A percentile compares a stretch with the other conserved stretches of the same genome.
phyloP scores from a whole-genome alignment of 2,113 vertebrate genomes.

The Chaetura pelagica region DNA sequence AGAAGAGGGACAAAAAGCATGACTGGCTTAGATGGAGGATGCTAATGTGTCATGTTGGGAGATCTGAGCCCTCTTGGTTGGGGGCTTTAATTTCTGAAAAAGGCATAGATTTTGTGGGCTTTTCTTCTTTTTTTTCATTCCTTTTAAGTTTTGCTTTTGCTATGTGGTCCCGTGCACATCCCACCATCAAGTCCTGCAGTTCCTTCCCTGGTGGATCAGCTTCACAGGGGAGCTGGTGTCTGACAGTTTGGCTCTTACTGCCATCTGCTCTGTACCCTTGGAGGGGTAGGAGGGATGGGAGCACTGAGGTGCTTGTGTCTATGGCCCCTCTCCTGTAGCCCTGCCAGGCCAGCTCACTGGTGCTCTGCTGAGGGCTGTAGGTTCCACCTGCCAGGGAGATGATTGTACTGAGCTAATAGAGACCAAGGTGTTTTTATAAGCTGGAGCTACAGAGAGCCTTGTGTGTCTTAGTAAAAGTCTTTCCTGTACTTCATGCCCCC shows the following conservation, averaged over 20 bases:
- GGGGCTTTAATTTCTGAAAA: neutral
- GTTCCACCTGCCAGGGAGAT: neutral
- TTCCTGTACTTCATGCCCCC: fast-evolving
- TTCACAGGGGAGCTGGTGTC: neutral
- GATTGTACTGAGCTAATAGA: neutral
- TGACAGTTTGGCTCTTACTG: neutral
- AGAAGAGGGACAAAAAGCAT: neutral
- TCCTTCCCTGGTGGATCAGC: neutral
- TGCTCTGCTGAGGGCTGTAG: neutral
- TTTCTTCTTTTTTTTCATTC: neutral
- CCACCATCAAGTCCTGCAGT: neutral
- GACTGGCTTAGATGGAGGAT: neutral
- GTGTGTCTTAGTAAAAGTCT: neutral
- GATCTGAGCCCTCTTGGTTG: neutral
- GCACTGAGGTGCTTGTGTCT: neutral
- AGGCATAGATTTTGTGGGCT: neutral
- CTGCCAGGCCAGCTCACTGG: neutral
- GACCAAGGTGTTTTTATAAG: neutral
- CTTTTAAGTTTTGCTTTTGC: neutral
- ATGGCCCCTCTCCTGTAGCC: neutral
- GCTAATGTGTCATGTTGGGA: neutral
- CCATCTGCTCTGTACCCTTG: neutral
- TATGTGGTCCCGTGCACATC: neutral
- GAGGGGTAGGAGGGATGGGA: neutral
- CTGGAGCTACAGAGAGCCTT: neutral